Base-by-base conservation (phyloP, 2,113 vertebrate species). In the Oriolus oriolus region DNA sequence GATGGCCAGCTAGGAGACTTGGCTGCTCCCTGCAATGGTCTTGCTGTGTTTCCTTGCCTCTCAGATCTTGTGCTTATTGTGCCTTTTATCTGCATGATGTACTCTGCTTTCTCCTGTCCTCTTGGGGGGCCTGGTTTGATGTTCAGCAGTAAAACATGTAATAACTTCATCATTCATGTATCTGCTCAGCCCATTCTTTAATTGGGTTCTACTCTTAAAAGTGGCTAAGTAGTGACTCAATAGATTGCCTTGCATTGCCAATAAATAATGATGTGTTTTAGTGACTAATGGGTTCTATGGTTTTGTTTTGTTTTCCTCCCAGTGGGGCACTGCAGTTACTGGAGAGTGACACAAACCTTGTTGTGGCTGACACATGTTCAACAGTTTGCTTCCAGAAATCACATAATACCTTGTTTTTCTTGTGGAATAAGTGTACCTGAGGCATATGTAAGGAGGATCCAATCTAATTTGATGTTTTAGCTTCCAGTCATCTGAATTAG, bases 331-430 rank as follows among this genome's bases (percentile, higher is more conserved):
- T 64, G 65, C 61, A 68, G 24, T 68, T 89, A 50, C 41, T 49
- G 57, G 69, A 10, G 33, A 65, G 44, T 64, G 60, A 60, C 1
- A 11, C 1, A 2, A 28, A 65, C 30, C 16, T 84, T 69, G 6
- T 91, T 85, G 50, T 77, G 64, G 11, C 54, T 77, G 68, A 81
- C 30, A 23, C 4, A 12, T 24, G 13, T 77, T 85, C 50, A 86
- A 33, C 37, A 77, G 27, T 78, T 81, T 71, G 16, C 52, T 79
- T 91, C n/a, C 52, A 94, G 41, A 79, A 94, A 87, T 87, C 31
- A 60, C 18, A 7, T 16, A 63, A 21, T 75, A 37, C 41, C 49
- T 81, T n/a, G 42, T 53, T 89, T 76, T 87, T 59, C 61, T 56
- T 76, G 52, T 15, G n/a, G 52, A 68, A 3, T 90, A 64, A 41